These are phyloP conservation scores for Silurus meridionalis DNA, from an alignment of 2,113 vertebrate genomes.

Conservation along the genomic window DNA sequence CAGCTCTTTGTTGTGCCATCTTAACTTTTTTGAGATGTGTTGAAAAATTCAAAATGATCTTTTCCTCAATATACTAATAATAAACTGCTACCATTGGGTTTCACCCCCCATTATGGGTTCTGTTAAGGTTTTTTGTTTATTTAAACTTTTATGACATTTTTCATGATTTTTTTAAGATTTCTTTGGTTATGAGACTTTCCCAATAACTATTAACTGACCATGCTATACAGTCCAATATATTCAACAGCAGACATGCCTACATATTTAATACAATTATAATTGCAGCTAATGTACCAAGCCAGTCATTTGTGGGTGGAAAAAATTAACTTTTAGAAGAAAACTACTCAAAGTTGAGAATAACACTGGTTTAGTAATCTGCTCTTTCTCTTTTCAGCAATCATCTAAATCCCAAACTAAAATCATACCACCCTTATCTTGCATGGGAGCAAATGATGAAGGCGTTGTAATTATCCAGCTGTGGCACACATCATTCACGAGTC, in stretches of 20 bases:
- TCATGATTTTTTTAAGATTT: not conserved
- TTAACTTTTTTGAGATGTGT: too few species aligned
- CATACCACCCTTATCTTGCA: slow-evolving; percentile 32
- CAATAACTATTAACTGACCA: not conserved
- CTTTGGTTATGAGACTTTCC: not conserved
- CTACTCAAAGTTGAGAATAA: not conserved
- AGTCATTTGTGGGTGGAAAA: not conserved
- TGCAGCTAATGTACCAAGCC: not conserved
- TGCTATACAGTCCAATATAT: not conserved
- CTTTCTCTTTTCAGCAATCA: slow-evolving; percentile 23
- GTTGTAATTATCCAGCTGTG: slow-evolving; percentile 59
- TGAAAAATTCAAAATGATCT: too few species aligned
- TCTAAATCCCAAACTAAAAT: slow-evolving; percentile 37
- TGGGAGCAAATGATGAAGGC: slow-evolving; percentile 26
- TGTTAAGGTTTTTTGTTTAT: not conserved
- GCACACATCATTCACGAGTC: slow-evolving; percentile 69
- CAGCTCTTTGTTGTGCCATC: too few species aligned
- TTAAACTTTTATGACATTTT: not conserved
- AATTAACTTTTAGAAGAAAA: slow-evolving; percentile 1
- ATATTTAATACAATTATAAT: not conserved
- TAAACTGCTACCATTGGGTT: not conserved
- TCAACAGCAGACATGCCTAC: not conserved
- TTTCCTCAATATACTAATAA: too few species aligned
- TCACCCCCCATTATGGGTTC: not conserved
- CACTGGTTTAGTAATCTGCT: slow-evolving; percentile 16